Evolutionary conservation across 2,888 invertebrate genomes (phyloP).

Genomic region (Pseudanteris insignis): DNA sequence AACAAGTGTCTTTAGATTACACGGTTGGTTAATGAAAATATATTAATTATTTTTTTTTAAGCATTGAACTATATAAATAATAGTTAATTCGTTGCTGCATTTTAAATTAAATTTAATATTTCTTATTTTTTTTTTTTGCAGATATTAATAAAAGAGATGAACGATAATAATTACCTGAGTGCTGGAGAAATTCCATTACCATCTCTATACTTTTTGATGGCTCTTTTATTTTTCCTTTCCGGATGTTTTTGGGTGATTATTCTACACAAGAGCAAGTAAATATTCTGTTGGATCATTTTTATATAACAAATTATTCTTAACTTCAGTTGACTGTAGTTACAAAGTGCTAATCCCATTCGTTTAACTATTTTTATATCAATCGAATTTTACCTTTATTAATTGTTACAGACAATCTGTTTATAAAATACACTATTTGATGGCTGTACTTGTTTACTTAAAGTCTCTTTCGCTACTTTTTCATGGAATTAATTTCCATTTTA

Average conservation of each 20-base stretch:
- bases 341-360: too few relatives aligned
- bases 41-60: too few relatives aligned
- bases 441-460: slow-evolving; percentile 90
- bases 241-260: slow-evolving; percentile 93
- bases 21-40: slow-evolving; percentile 77
- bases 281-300: slow-evolving; percentile 16
- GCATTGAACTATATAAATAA: not conserved
- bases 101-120: not conserved
- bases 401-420: slow-evolving; percentile 80
- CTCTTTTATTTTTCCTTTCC: slow-evolving; percentile 87
- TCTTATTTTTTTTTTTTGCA: slow-evolving; percentile 57
- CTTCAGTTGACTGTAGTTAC: too few relatives aligned
- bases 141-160: slow-evolving; percentile 89
- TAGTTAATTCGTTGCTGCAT: not conserved
- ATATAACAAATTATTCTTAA: too few relatives aligned
- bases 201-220: slow-evolving; percentile 90
- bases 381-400: not conserved
- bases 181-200: slow-evolving; percentile 98
- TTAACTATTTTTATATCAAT: too few relatives aligned
- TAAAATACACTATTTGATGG: slow-evolving; percentile 97
- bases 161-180: slow-evolving; percentile 86
- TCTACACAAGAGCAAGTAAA: slow-evolving; percentile 79
- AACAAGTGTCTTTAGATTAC: slow-evolving; percentile 73
- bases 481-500: slow-evolving; percentile 93
- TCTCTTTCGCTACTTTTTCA: slow-evolving; percentile 93